Conservation (phyloP, 2,888 invertebrate genomes). For the Metellina segmentata region DNA sequence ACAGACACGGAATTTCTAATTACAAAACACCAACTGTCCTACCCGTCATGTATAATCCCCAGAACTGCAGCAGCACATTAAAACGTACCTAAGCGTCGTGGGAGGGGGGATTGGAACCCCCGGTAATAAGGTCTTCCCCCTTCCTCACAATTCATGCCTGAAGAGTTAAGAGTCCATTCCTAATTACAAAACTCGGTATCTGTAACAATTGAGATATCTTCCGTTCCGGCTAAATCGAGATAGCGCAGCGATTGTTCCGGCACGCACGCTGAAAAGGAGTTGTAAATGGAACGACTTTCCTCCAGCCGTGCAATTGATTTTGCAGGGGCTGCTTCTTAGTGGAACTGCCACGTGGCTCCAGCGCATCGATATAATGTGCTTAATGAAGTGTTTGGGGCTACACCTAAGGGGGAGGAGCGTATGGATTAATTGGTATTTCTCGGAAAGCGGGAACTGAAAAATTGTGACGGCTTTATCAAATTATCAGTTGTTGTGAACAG, state of each 20-base stretch:
- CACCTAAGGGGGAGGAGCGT: slow-evolving; percentile 43
- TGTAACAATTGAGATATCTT: slow-evolving; percentile 69
- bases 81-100: background rate
- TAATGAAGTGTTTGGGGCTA: slow-evolving; percentile 72
- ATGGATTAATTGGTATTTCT: slow-evolving; percentile 67
- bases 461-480: slow-evolving; percentile 3
- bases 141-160: slow-evolving; percentile 60
- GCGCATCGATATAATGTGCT: slow-evolving; percentile 50
- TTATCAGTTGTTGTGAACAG: background rate
- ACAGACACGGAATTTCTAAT: background rate
- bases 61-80: background rate
- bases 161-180: slow-evolving; percentile 62
- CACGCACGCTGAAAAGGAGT: background rate
- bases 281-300: slow-evolving; percentile 51
- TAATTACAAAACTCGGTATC: slow-evolving; percentile 73
- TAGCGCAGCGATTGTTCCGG: slow-evolving; percentile 39
- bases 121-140: background rate
- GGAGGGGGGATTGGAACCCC: background rate
- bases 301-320: slow-evolving; percentile 61
- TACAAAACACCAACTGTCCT: background rate
- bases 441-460: slow-evolving; percentile 5
- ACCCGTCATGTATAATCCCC: background rate
- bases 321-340: background rate
- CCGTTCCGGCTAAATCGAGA: slow-evolving; percentile 60
- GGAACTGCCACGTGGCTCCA: slow-evolving; percentile 25